Percentiles rank a stretch among this genome's conserved stretches.
Conservation (phyloP, 2,888 invertebrate genomes). For the Anthoptus insignis region DNA sequence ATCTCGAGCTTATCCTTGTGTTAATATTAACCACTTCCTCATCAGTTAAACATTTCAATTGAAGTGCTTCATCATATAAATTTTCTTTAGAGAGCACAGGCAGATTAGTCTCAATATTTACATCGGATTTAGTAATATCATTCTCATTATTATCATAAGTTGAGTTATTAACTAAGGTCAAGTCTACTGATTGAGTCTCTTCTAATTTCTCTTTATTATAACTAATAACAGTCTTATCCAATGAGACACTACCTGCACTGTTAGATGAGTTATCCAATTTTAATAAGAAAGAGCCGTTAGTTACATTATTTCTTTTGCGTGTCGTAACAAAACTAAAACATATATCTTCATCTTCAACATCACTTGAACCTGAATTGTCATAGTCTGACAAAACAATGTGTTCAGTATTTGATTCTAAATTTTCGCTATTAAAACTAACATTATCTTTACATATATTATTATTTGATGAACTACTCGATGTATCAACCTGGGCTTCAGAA, state of each 20-base stretch:
- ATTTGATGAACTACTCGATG: conserved; percentile 17
- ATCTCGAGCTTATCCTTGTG: conserved; percentile 53
- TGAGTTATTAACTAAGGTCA: conserved; percentile 20
- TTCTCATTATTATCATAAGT: neutral
- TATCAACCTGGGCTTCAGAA: neutral
- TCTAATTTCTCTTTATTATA: conserved; percentile 43
- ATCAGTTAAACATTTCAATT: conserved; percentile 9
- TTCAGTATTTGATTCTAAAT: conserved; percentile 28
- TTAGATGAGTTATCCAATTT: conserved; percentile 60
- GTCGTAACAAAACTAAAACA: conserved; percentile 76
- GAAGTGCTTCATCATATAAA: neutral
- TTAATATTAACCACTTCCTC: conserved; percentile 40
- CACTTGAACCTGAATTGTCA: conserved; percentile 40
- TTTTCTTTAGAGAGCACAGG: neutral
- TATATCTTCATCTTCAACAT: conserved; percentile 53
- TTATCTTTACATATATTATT: conserved; percentile 41
- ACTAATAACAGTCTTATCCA: conserved; percentile 65
- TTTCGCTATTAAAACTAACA: conserved; percentile 44
- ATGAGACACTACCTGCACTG: conserved; percentile 59
- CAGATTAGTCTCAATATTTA: neutral
- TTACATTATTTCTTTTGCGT: conserved; percentile 66
- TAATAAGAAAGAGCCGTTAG: conserved; percentile 63
- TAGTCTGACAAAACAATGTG: conserved; percentile 29
- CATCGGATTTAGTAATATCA: neutral
- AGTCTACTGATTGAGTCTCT: conserved; percentile 30